These are phyloP conservation scores for Oryzaephilus surinamensis DNA, from an alignment of 1,140 invertebrate genomes.

Conservation along the genomic window DNA sequence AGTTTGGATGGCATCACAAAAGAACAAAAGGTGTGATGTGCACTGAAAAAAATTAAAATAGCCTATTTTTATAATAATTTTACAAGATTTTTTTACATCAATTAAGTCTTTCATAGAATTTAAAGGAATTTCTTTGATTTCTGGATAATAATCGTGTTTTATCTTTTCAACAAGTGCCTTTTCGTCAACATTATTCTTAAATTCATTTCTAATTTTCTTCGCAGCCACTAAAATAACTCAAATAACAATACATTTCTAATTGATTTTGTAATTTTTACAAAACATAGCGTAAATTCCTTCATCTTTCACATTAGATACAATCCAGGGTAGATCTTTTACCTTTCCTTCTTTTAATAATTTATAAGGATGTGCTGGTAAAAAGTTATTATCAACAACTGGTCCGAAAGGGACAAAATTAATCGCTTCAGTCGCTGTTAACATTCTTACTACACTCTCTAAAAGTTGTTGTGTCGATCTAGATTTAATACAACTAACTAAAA, in stretches of 20 bases:
- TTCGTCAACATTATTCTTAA: constrained; percentile 36
- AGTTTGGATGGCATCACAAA: constrained; percentile 40
- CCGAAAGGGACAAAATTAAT: background rate
- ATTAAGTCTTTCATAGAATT: background rate
- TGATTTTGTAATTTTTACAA: too few relatives aligned
- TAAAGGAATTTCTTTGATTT: constrained; percentile 5
- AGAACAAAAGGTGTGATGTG: constrained; percentile 40
- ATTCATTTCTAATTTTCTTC: constrained; percentile 21
- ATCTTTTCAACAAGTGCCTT: constrained; percentile 6
- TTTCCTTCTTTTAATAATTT: background rate
- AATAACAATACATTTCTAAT: background rate
- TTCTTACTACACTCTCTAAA: background rate
- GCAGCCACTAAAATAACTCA: constrained; percentile 9
- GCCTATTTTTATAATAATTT: constrained; percentile 32
- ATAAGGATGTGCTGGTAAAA: background rate
- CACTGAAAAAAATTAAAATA: constrained; percentile 43
- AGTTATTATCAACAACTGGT: background rate
- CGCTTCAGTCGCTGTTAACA: background rate
- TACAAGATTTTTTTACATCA: constrained; percentile 25
- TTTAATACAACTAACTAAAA: constrained; percentile 3
- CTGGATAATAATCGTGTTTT: constrained; percentile 2
- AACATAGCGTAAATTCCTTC: too few relatives aligned
- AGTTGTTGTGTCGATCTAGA: background rate
- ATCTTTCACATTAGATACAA: background rate
- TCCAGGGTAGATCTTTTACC: background rate